Base-by-base conservation (phyloP, 2,888 invertebrate species). In the Nomada fabriciana region DNA sequence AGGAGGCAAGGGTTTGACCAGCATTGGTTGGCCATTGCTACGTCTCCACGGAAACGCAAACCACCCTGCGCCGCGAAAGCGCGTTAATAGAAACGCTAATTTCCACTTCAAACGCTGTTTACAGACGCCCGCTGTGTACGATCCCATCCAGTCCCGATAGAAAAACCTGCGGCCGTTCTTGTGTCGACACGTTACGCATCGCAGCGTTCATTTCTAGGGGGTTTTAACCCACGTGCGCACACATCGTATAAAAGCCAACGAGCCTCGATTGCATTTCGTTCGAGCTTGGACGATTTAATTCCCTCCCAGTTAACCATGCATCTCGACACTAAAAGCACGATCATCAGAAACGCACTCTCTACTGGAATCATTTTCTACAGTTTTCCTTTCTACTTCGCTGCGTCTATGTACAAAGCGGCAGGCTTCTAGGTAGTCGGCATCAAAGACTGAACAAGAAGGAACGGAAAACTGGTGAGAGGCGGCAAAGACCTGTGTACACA, bases 31-130 rank as follows among this genome's bases (percentile, higher is more conserved):
- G 47, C 63, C 71, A 52, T 68, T 72, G 77, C 74, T 81, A 25
- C 64, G 76, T 82, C 74, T 74, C 64, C 59, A 52, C 74, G 76
- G 71, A 74, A 70, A 76, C 76, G 53, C 43, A 13, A 13, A 47
- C 53, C 67, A 11, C 68, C 61, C 64, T 73, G 63, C 52, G 61
- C 63, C 73, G 52, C 68, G 63, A 69, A 75, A 65, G 72, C 77
- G 18, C 68, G 63, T 65, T 72, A 75, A 78, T 77, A 72, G 59
- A 74, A 75, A 23, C 80, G 71, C 80, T 83, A 80, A 84, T 80
- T 84, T 84, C 75, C 79, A 80, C 70, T 73, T 79, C 76, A 75
- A 80, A 82, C 84, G 76, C 11, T 68, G 74, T 79, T 84, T 79
- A 71, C 71, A 52, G 36, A 29, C 59, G n/a, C 42, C 52, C 64